Base-by-base conservation (phyloP, 1,140 invertebrate genomes). In the Drosophila gunungcola region DNA sequence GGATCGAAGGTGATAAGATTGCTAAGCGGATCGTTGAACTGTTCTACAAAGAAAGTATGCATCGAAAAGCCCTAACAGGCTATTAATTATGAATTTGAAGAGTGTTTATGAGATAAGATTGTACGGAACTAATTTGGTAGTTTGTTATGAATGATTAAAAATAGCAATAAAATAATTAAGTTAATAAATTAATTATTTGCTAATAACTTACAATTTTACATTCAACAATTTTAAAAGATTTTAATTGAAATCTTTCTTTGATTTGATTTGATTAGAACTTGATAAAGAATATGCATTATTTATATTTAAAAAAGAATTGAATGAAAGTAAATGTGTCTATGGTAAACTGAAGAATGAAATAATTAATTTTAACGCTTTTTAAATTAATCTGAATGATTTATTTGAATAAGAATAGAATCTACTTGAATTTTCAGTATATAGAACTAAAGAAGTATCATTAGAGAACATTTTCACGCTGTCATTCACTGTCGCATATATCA, bases 401-500 rank as follows among this genome's bases (percentile, higher is more conserved):
- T 48, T 4, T n/a, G 2, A 48, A 48, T 29, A 48, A 29, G 10
- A 10, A 29, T n/a, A 2, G 7, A 0, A 3, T 5, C 25, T 3
- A 13, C 9, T 25, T 16, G 13, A 49, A 32, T 32, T n/a, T 2
- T 2, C 5, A 52, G 11, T 41, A 13, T 21, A 25, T 54, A 55
- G 9, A 42, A 36, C 27, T 39, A 48, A 34, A 56, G 29, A 29
- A 39, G 48, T 48, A 16, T 41, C 16, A 69, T 56, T 36, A 41
- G 29, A n/a, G 3, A 16, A 11, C 25, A 49, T 41, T 68, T 68
- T 41, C 16, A 32, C 27, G 67, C 64, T 69, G 67, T 69, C 67
- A 57, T 70, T 41, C 16, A 41, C 16, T 72, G 69, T 60, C 65
- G 41, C 69, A 73, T 78, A 52, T 65, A 73, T 79, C 43, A 48